A percentile compares a stretch with the other conserved stretches of the same genome.
These are phyloP conservation scores for Achlya flavicornis DNA, from an alignment of 2,888 invertebrate genomes.

Conservation along the genomic window DNA sequence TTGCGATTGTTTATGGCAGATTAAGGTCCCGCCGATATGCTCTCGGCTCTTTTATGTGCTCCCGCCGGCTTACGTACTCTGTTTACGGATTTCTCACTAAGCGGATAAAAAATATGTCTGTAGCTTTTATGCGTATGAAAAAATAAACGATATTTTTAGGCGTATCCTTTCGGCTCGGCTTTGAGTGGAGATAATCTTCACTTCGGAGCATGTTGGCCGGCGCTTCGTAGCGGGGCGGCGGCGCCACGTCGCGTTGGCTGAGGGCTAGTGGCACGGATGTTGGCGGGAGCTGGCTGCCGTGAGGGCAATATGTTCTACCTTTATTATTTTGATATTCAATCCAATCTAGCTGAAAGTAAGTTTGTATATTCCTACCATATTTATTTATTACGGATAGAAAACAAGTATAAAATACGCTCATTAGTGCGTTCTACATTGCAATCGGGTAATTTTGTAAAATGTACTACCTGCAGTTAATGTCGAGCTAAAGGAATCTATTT, in stretches of 20 bases:
- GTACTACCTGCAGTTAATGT: too few species aligned
- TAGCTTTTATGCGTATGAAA: constrained; percentile 51
- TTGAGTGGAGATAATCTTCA: constrained; percentile 44
- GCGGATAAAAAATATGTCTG: constrained; percentile 63
- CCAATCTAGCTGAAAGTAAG: too few species aligned
- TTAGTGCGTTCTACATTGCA: too few species aligned
- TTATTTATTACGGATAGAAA: too few species aligned
- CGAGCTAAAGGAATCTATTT: too few species aligned
- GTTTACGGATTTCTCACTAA: constrained; percentile 59
- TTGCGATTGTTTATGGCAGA: constrained; percentile 70
- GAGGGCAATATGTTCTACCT: too few species aligned
- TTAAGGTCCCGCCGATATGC: constrained; percentile 63
- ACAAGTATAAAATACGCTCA: too few species aligned
- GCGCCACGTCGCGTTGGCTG: not conserved
- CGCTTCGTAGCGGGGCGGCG: constrained; percentile 7
- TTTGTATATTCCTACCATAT: too few species aligned
- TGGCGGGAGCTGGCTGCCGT: too few species aligned
- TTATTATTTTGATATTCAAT: too few species aligned
- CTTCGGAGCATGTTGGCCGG: constrained; percentile 44
- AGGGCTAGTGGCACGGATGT: too few species aligned
- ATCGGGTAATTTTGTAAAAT: too few species aligned
- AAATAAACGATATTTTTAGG: constrained; percentile 50
- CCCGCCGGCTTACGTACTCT: constrained; percentile 48
- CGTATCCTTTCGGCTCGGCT: constrained; percentile 28
- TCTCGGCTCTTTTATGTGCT: constrained; percentile 54